phyloP scores from a whole-genome alignment of 2,113 vertebrate genomes.

The Melanocharis versteri region DNA sequence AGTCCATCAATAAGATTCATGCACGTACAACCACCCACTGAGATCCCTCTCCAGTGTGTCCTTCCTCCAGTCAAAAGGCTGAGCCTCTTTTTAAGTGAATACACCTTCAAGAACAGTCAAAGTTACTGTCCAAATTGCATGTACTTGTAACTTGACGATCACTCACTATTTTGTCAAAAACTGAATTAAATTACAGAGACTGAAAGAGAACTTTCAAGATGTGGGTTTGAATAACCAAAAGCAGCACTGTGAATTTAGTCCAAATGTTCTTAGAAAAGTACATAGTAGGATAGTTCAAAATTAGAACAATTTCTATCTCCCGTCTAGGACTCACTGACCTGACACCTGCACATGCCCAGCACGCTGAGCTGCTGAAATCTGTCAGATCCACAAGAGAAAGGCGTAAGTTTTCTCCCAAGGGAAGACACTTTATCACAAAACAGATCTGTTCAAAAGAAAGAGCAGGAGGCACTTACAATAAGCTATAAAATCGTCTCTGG shows the following conservation, averaged over 20 bases:
- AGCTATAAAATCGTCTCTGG: not conserved
- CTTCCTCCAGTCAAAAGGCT: not conserved
- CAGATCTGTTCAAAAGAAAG: not conserved
- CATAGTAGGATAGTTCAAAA: not conserved
- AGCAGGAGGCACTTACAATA: not conserved
- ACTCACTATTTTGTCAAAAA: not conserved
- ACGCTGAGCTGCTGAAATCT: not conserved
- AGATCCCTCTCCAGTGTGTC: not conserved
- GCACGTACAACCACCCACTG: not conserved
- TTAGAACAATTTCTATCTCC: too few relatives aligned
- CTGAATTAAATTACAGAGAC: not conserved
- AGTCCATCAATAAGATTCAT: not conserved
- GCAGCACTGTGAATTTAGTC: not conserved
- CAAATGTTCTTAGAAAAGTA: not conserved
- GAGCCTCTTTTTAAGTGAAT: not conserved
- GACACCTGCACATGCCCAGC: not conserved
- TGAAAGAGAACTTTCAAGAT: not conserved
- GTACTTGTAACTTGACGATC: fast-evolving
- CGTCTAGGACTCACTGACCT: not conserved
- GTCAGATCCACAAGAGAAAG: not conserved
- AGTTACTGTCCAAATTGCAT: not conserved
- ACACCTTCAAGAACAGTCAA: not conserved
- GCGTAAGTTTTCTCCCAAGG: not conserved
- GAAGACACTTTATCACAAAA: not conserved
- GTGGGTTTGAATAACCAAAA: not conserved